These are phyloP conservation scores for Limosa lapponica DNA, from an alignment of 2,797 vertebrate species.

Conservation along the genomic window DNA sequence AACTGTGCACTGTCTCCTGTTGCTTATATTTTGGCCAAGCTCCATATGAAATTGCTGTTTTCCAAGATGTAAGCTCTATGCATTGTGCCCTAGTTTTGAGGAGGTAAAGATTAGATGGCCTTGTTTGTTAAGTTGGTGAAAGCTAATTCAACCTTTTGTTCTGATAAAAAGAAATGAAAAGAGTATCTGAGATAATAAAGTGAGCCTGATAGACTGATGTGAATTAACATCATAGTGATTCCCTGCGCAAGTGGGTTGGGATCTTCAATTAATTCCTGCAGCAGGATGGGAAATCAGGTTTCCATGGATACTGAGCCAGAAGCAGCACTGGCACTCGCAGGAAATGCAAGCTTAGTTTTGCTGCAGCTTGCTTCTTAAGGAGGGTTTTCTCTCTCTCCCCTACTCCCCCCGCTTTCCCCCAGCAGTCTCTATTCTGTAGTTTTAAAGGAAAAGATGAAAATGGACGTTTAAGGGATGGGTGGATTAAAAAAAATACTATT, in stretches of 20 bases:
- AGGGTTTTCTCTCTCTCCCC: neutral
- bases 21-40: neutral
- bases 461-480: neutral
- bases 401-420: rapidly evolving
- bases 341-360: neutral
- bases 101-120: neutral
- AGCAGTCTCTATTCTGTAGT: neutral
- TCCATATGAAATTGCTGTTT: neutral
- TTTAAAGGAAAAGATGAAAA: neutral
- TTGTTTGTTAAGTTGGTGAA: neutral
- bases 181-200: neutral
- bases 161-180: neutral
- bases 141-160: slow-evolving; percentile 5
- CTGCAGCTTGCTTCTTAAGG: neutral
- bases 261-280: slow-evolving; percentile 55
- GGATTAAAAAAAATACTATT: neutral
- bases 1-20: neutral
- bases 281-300: slow-evolving; percentile 53
- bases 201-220: neutral
- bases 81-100: neutral
- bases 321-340: slow-evolving; percentile 3
- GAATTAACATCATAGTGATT: slow-evolving; percentile 9
- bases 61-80: neutral
- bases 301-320: slow-evolving; percentile 68
- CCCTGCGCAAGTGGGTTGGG: neutral